These are phyloP conservation scores for Xenentodon cancila DNA, from an alignment of 2,797 vertebrate genomes.

Conservation along the genomic window DNA sequence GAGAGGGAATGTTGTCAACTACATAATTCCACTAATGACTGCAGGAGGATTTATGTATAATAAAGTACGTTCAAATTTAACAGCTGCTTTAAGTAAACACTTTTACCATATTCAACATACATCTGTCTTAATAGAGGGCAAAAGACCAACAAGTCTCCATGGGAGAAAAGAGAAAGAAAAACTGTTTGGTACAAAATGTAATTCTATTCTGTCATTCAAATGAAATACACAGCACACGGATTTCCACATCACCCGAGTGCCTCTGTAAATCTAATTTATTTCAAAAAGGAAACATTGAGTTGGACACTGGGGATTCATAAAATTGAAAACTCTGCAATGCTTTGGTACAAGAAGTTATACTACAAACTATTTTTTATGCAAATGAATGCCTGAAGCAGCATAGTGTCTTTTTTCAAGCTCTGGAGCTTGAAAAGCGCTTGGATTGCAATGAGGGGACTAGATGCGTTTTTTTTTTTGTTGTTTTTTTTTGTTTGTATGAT, in stretches of 20 bases:
- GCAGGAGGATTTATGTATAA: slow-evolving; percentile 35
- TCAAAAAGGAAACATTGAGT: slow-evolving; percentile 49
- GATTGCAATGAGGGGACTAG: slow-evolving; percentile 1
- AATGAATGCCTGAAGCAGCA: slow-evolving; percentile 37
- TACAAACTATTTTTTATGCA: slow-evolving; percentile 55
- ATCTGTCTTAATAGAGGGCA: slow-evolving; percentile 44
- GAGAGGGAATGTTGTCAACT: slow-evolving; percentile 30
- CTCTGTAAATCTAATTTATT: slow-evolving; percentile 58
- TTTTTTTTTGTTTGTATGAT: no score
- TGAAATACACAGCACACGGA: slow-evolving; percentile 25
- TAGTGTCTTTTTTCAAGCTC: slow-evolving; percentile 19
- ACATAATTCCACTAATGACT: slow-evolving; percentile 28
- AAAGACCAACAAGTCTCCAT: slow-evolving; percentile 31
- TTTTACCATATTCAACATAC: slow-evolving; percentile 51
- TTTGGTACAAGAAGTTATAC: slow-evolving; percentile 35
- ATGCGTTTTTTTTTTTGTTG: no score
- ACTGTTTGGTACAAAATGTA: slow-evolving; percentile 30
- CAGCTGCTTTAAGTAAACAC: slow-evolving; percentile 45
- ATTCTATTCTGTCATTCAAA: slow-evolving; percentile 54
- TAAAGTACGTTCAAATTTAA: slow-evolving; percentile 48
- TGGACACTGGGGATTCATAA: slow-evolving; percentile 55
- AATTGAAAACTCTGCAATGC: slow-evolving; percentile 56
- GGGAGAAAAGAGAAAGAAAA: slow-evolving; percentile 14
- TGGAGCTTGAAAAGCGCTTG: slow-evolving; percentile 14
- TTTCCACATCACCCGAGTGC: slow-evolving; percentile 32